These are phyloP conservation scores for Platorchestia sp. DNA, from an alignment of 1,140 invertebrate genomes.

Conservation along the genomic window DNA sequence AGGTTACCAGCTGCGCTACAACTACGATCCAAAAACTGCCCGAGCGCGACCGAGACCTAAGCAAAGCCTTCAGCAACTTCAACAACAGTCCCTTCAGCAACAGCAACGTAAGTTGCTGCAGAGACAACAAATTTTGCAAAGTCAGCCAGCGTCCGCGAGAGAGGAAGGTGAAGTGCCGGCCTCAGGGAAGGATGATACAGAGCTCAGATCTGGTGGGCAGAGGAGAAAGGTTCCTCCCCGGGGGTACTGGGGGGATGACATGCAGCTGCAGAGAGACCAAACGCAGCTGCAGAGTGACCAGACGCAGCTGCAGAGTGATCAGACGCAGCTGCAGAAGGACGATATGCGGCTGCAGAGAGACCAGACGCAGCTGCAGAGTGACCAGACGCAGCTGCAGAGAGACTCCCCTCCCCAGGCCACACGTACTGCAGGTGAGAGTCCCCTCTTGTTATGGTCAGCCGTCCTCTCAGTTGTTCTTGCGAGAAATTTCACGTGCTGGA, in stretches of 20 bases:
- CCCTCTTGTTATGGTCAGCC: too few species aligned
- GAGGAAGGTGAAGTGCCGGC: neutral
- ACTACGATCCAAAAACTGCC: neutral
- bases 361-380: too few species aligned
- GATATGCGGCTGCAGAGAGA: too few species aligned
- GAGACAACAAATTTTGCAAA: neutral
- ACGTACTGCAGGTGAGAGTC: too few species aligned
- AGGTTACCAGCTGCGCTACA: constrained; percentile 9
- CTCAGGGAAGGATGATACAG: neutral
- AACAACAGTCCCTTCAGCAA: constrained; percentile 32
- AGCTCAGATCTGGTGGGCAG: neutral
- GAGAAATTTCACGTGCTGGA: too few species aligned
- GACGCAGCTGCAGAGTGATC: too few species aligned
- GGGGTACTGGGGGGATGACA: neutral
- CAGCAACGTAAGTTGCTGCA: constrained; percentile 6
- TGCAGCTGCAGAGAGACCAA: neutral
- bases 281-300: too few species aligned
- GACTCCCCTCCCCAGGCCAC: too few species aligned
- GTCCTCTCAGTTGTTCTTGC: too few species aligned
- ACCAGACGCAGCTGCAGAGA: too few species aligned
- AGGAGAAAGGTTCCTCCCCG: too few species aligned
- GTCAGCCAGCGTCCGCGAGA: neutral
- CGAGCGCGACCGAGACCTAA: constrained; percentile 1
- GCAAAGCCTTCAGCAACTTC: constrained; percentile 4
- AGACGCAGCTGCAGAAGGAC: too few species aligned